These are phyloP conservation scores for Pluvialis apricaria DNA, from an alignment of 2,113 vertebrate species.

Conservation along the genomic window DNA sequence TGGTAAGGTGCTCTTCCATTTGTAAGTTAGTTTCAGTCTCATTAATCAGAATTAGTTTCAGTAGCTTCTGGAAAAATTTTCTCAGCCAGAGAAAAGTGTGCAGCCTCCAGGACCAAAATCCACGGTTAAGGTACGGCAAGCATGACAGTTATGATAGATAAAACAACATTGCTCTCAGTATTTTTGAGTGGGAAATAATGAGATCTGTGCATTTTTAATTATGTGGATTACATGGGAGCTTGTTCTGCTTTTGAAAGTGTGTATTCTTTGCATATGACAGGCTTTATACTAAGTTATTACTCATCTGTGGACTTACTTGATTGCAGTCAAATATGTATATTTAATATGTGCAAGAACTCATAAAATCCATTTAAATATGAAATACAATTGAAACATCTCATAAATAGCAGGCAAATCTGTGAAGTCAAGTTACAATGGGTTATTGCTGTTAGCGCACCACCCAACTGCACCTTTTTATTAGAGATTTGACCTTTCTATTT, in stretches of 20 bases:
- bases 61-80: not conserved
- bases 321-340: not conserved
- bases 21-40: constrained; percentile 18
- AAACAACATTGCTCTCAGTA: not conserved
- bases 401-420: not conserved
- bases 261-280: not conserved
- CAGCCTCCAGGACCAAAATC: not conserved
- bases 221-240: not conserved
- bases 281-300: not conserved
- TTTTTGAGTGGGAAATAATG: not conserved
- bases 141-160: not conserved
- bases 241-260: constrained; percentile 1
- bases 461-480: not conserved
- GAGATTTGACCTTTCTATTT: not conserved
- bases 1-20: not conserved
- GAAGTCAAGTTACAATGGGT: not conserved
- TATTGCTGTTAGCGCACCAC: not conserved
- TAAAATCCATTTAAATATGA: constrained; percentile 18
- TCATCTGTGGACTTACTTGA: not conserved
- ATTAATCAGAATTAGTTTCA: not conserved
- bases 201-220: constrained; percentile 8
- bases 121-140: not conserved
- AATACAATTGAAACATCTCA: not conserved
- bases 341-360: not conserved
- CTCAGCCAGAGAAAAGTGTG: not conserved